Conservation (phyloP, 2,797 vertebrate genomes). For the Phaenicophaeus curvirostris region DNA sequence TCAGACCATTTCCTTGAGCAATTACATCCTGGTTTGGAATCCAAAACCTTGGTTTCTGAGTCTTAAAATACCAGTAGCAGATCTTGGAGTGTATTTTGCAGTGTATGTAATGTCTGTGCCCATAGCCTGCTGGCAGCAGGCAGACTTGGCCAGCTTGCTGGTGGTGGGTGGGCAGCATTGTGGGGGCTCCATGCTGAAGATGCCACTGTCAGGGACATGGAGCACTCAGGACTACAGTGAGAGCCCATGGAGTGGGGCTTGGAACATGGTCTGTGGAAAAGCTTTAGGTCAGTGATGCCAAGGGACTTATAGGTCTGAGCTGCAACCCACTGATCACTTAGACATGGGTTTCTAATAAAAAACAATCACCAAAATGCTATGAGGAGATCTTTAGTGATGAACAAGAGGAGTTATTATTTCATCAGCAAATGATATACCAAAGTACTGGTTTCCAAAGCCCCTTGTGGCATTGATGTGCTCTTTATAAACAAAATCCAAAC, state of each 20-base stretch:
- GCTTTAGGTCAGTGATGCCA: not conserved
- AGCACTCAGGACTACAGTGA: not conserved
- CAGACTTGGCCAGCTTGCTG: not conserved
- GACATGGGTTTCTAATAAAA: not conserved
- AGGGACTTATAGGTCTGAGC: not conserved
- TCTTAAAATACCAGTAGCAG: not conserved
- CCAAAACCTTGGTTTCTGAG: not conserved
- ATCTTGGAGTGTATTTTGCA: not conserved
- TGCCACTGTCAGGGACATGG: not conserved
- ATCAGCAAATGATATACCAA: not conserved
- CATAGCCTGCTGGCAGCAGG: fast-evolving
- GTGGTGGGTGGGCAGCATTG: not conserved
- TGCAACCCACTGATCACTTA: not conserved
- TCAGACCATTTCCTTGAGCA: not conserved
- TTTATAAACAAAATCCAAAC: too few species aligned
- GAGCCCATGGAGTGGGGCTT: not conserved
- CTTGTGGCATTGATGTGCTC: too few species aligned
- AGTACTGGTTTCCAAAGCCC: not conserved
- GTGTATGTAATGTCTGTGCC: not conserved
- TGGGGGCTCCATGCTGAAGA: not conserved
- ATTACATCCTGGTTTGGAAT: not conserved
- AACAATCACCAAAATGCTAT: not conserved
- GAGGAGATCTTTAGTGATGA: not conserved
- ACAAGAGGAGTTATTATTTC: not conserved
- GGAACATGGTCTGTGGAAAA: not conserved